Evolutionary conservation across 2,888 invertebrate genomes (phyloP), one percentile per base, ranked within the genome.

Genomic region (Nebria salina): DNA sequence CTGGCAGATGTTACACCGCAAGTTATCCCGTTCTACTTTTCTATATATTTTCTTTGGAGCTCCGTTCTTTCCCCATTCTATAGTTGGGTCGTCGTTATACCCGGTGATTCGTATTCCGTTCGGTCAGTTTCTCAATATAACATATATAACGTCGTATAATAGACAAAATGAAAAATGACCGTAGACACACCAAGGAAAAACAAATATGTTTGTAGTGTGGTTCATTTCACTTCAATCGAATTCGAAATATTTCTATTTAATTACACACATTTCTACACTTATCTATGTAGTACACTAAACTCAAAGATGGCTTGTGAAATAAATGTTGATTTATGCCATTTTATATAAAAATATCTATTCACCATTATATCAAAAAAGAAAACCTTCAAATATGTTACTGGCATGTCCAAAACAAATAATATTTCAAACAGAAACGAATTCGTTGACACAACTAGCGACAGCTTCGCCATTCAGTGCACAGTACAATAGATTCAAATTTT

Each of bases 61-160:
- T 8, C 8, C 8, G 2, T 54, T 54, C 54, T 54, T 54, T 54
- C 3, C 13, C 54, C 54, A 11, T 54, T 54, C 54, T 11, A 13
- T 54, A 54, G 11, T 54, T 13, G 54, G 54, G 54, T 8, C 8
- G 11, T 54, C 54, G 54, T 54, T 54, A 54, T 54, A 13, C 13
- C 13, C 54, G 54, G 54, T 7, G 54, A 54, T 54, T 54, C 54
- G 54, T 54, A 54, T 54, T 54, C 54, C 13, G 54, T 54, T 54
- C 54, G 54, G 54, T 54, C 54, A 54, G 54, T 54, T 54, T 54
- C 54, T 54, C 54, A 54, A 54, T 54, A 54, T 54, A 54, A 54
- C 54, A 13, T 54, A 54, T 54, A 54, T 54, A 54, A 54, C 54
- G 54, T 54, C 54, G 54, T 54, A 54, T 54, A 54, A 54, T 54